phyloP scores from a whole-genome alignment of 2,113 vertebrate species.

The cattle (Bos taurus) region DNA sequence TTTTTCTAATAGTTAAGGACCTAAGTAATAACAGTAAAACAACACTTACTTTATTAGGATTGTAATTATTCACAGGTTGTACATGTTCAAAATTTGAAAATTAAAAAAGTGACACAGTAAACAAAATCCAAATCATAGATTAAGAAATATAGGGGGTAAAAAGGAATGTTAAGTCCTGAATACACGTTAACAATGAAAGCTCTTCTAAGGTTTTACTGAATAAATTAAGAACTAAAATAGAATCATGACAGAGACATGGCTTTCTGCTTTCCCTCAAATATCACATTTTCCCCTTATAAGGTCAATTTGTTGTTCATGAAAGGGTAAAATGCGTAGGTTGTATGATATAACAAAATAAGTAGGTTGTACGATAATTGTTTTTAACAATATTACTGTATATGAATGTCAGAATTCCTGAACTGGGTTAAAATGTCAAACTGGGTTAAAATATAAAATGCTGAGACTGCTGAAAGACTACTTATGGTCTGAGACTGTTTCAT shows the following conservation, averaged over 20 bases:
- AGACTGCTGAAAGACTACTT: neutral
- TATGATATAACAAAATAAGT: neutral
- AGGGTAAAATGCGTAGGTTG: neutral
- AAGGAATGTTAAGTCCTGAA: neutral
- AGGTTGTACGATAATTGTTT: neutral
- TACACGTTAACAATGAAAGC: neutral
- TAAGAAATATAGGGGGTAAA: neutral
- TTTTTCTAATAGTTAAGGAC: slow-evolving; percentile 48
- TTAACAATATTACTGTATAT: neutral
- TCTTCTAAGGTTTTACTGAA: neutral
- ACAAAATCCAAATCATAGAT: neutral
- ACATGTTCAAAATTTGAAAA: neutral
- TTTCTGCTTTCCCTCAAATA: slow-evolving; percentile 16
- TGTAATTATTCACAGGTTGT: slow-evolving; percentile 13
- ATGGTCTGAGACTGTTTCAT: neutral
- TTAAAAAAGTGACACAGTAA: neutral
- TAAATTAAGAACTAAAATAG: neutral
- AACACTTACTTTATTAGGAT: neutral
- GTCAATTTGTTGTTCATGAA: neutral
- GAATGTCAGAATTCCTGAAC: neutral
- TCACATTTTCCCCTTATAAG: neutral
- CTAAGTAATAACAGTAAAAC: neutral
- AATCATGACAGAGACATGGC: neutral
- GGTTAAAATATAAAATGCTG: neutral
- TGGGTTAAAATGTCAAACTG: neutral